Evolutionary conservation across 2,888 invertebrate species (phyloP).

Genomic region (Hemicrepidius hirtus): DNA sequence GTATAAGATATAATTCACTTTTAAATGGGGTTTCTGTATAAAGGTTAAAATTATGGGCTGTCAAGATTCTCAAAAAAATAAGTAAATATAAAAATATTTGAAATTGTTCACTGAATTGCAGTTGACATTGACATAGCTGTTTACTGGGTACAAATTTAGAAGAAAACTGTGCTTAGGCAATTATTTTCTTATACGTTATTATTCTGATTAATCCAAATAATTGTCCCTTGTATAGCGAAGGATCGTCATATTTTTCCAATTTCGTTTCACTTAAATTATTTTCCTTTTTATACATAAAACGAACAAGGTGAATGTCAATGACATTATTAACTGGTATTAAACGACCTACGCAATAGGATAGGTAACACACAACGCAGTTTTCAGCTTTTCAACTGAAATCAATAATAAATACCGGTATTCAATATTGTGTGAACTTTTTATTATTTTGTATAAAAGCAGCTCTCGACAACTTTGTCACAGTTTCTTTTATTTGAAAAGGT

Average conservation of each 20-base stretch:
- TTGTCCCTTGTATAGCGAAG: neutral
- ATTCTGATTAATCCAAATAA: slow-evolving; percentile 2
- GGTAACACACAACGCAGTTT: slow-evolving; percentile 28
- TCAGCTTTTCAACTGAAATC: slow-evolving; percentile 26
- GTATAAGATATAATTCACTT: too few relatives aligned
- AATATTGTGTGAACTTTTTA: slow-evolving; percentile 16
- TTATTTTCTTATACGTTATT: slow-evolving; percentile 7
- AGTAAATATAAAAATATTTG: too few relatives aligned
- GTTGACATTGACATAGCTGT: too few relatives aligned
- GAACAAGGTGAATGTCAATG: slow-evolving; percentile 28
- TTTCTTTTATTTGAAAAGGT: slow-evolving; percentile 36
- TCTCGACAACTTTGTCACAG: slow-evolving; percentile 18
- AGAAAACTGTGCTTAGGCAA: neutral
- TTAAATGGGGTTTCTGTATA: too few relatives aligned
- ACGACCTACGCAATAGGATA: slow-evolving; percentile 21
- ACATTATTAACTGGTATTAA: slow-evolving; percentile 13
- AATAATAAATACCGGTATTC: slow-evolving; percentile 20
- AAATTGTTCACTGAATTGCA: too few relatives aligned
- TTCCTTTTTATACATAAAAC: slow-evolving; percentile 8
- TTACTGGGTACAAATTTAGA: neutral
- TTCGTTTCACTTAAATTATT: slow-evolving; percentile 1
- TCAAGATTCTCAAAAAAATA: too few relatives aligned
- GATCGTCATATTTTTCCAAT: slow-evolving; percentile 6
- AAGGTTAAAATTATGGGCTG: too few relatives aligned
- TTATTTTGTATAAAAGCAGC: slow-evolving; percentile 26